phyloP scores from a whole-genome alignment of 2,797 vertebrate species.

The Chrysocyon brachyurus region DNA sequence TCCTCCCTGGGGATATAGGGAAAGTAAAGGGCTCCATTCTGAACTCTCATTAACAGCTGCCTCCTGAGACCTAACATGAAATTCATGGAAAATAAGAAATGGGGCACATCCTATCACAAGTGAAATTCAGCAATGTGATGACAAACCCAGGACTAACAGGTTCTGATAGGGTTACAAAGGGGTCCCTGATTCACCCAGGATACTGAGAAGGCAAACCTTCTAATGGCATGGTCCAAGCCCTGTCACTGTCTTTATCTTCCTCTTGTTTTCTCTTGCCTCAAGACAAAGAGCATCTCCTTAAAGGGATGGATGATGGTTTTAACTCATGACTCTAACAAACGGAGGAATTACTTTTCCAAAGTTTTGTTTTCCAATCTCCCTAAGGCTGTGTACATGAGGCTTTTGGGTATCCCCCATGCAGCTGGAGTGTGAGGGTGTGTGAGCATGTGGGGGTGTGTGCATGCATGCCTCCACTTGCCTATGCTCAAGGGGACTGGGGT shows the following conservation, averaged over 20 bases:
- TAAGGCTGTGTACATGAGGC: neutral
- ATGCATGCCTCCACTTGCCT: neutral
- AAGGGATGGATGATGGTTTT: neutral
- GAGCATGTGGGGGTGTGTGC: fast-evolving
- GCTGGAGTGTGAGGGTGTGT: neutral
- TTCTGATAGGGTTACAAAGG: neutral
- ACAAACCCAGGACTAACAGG: neutral
- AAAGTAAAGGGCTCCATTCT: neutral
- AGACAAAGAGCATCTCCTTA: neutral
- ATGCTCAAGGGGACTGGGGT: neutral
- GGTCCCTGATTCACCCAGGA: neutral
- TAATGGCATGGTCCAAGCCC: neutral
- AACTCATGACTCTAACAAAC: neutral
- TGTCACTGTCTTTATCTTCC: neutral
- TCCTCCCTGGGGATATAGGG: neutral
- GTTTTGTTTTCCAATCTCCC: neutral
- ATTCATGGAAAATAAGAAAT: neutral
- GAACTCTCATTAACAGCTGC: neutral
- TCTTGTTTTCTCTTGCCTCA: neutral
- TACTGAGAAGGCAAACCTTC: neutral
- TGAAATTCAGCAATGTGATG: neutral
- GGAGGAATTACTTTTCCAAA: neutral
- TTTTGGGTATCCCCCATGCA: neutral
- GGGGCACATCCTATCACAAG: neutral
- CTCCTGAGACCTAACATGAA: conserved; percentile 9